Evolutionary conservation across 1,140 invertebrate genomes (phyloP), one percentile per base, ranked within the genome.

Genomic region (Solenopsis invicta): DNA sequence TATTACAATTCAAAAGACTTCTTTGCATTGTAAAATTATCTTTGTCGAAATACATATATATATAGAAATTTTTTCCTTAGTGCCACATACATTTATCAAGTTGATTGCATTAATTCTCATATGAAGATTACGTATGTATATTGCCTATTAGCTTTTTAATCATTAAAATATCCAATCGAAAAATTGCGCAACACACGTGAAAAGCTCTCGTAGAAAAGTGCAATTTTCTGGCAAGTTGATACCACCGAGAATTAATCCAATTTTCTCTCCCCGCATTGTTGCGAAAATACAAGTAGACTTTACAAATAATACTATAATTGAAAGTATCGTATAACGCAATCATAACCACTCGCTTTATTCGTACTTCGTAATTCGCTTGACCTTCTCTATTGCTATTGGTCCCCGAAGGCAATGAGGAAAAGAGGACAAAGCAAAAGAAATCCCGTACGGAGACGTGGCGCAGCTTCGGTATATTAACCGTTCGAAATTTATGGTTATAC

Each of bases 401-500:
- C 24, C 66, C 52, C 9, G n/a, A 41, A 61, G 69, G 64, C 41
- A 48, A 66, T 56, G 67, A 21, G 48, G 24, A 80, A 78, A 67
- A 62, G 50, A 50, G 37, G 37, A 75, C 50, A 37, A 75, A 37
- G 56, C 54, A n/a, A 75, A 84, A 50, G 45, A 75, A 84, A 56
- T 75, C 41, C 69, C 54, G 24, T 48, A 56, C 48, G 54, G 48
- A 54, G 64, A 81, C 64, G 21, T 66, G 34, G 59, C 16, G 61
- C 45, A 66, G 59, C 62, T 76, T 67, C 75, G 75, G 84, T 85
- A 80, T 85, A 85, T 85, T 85, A 85, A 85, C 84, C 75, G 84
- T 85, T 81, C 9, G 50, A 85, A 85, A 85, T 85, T 85, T 85
- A 85, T 80, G 84, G 84, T 50, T 81, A 69, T 69, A 85, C 84